Evolutionary conservation across 2,888 invertebrate genomes (phyloP).

Genomic region (Diplazon laetatorius): DNA sequence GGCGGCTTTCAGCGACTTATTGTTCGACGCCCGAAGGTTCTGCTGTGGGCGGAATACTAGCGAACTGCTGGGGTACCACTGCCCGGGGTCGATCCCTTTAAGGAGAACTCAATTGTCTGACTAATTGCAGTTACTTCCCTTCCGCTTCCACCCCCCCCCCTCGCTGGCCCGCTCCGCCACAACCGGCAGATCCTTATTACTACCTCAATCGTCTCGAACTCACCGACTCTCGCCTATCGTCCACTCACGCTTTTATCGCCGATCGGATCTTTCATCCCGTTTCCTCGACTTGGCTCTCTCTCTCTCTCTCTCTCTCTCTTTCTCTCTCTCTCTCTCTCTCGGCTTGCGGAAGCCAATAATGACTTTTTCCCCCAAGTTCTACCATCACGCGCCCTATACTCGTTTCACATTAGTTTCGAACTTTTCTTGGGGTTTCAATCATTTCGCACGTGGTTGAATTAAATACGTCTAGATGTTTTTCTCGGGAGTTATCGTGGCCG

Average conservation of each 20-base stretch:
- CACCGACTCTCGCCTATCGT: slow-evolving; percentile 31
- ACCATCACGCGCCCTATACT: neutral
- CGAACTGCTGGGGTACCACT: slow-evolving; percentile 52
- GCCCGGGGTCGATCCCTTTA: slow-evolving; percentile 71
- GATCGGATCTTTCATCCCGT: slow-evolving; percentile 40
- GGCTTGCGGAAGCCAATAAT: neutral
- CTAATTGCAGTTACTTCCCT: slow-evolving; percentile 78
- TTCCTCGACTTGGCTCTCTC: slow-evolving; percentile 24
- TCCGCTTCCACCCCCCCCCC: slow-evolving; percentile 51
- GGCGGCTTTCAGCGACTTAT: slow-evolving; percentile 51
- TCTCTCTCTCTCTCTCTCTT: no score
- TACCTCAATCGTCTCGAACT: no score
- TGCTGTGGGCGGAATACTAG: slow-evolving; percentile 56
- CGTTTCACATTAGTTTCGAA: neutral
- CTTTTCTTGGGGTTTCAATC: no score
- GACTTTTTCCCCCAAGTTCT: neutral
- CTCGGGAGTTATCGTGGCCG: no score
- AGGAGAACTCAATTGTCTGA: slow-evolving; percentile 77
- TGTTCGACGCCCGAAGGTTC: slow-evolving; percentile 40
- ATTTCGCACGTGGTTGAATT: no score
- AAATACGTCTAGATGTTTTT: no score
- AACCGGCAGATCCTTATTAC: slow-evolving; percentile 43
- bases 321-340: no score
- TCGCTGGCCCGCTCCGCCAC: no score
- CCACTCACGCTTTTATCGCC: slow-evolving; percentile 34